Conservation (phyloP, 2,113 vertebrate species). For the Limanda limanda region DNA sequence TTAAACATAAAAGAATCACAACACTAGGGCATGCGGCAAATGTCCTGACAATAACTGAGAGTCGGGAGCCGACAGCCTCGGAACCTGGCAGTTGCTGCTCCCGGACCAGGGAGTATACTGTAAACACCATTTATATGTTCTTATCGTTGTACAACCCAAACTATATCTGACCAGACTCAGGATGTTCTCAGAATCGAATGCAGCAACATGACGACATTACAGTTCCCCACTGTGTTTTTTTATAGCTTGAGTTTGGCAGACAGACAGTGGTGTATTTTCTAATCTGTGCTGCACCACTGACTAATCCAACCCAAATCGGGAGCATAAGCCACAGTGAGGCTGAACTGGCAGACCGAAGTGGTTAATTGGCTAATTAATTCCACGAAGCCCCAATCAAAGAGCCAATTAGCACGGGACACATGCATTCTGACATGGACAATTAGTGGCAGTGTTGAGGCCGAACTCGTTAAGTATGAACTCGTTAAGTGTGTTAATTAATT, state of each 20-base stretch:
- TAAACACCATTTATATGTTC: no score
- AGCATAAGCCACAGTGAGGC: conserved; percentile 22
- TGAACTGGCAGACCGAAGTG: conserved; percentile 39
- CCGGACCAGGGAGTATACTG: no score
- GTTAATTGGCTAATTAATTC: conserved; percentile 68
- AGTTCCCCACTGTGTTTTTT: not conserved
- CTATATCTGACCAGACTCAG: no score
- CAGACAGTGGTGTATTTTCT: not conserved
- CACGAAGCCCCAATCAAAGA: conserved; percentile 64
- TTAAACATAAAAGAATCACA: no score
- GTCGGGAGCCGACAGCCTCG: no score
- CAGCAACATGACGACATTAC: not conserved
- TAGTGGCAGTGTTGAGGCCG: conserved; percentile 56
- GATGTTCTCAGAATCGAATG: no score
- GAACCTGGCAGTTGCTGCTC: no score
- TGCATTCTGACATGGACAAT: conserved; percentile 63
- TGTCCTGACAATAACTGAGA: no score
- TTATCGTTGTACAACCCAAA: no score
- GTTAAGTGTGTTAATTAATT: conserved; percentile 72
- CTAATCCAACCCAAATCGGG: conserved; percentile 17
- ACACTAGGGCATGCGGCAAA: no score
- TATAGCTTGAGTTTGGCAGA: not conserved
- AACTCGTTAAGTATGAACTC: conserved; percentile 56
- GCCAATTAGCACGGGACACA: conserved; percentile 62
- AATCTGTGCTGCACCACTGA: conserved; percentile 9